phyloP scores from a whole-genome alignment of 2,888 invertebrate species.

The Polylopha cassiicola region DNA sequence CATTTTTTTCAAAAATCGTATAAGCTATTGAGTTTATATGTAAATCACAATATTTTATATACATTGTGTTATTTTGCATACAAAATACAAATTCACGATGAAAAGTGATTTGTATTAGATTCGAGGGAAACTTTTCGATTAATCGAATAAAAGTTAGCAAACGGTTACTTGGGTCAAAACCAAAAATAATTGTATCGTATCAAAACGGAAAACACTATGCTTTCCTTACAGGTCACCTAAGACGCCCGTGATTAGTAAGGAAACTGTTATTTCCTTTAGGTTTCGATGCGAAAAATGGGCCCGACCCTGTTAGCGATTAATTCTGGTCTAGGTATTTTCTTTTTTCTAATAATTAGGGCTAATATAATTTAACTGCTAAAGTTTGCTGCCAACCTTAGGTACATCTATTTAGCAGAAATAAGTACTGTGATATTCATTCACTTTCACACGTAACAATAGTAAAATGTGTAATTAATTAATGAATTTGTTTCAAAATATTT shows the following conservation, averaged over 20 bases:
- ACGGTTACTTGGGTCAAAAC: too few relatives aligned
- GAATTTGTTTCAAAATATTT: too few relatives aligned
- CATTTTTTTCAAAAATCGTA: constrained; percentile 43
- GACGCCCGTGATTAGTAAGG: too few relatives aligned
- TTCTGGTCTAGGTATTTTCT: constrained; percentile 54
- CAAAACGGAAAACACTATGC: too few relatives aligned
- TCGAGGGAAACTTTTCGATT: constrained; percentile 14
- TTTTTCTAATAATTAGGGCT: constrained; percentile 44
- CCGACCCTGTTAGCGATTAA: constrained; percentile 50
- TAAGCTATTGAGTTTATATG: constrained; percentile 46
- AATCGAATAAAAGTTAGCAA: constrained; percentile 33
- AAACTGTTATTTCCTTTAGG: too few relatives aligned
- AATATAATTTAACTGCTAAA: constrained; percentile 28
- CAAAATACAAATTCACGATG: constrained; percentile 29
- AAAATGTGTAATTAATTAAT: too few relatives aligned
- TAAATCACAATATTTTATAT: constrained; percentile 33
- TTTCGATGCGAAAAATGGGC: too few relatives aligned
- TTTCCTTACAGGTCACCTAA: too few relatives aligned
- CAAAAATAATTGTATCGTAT: too few relatives aligned
- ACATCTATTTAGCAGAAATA: constrained; percentile 50
- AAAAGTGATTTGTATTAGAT: constrained; percentile 23
- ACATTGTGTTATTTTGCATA: constrained; percentile 32
- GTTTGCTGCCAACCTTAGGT: constrained; percentile 31
- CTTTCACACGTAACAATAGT: constrained; percentile 47
- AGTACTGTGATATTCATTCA: constrained; percentile 71